Evolutionary conservation across 2,888 invertebrate genomes (phyloP), one percentile per base, ranked within the genome.

Genomic region (Agonopterix heracliana): DNA sequence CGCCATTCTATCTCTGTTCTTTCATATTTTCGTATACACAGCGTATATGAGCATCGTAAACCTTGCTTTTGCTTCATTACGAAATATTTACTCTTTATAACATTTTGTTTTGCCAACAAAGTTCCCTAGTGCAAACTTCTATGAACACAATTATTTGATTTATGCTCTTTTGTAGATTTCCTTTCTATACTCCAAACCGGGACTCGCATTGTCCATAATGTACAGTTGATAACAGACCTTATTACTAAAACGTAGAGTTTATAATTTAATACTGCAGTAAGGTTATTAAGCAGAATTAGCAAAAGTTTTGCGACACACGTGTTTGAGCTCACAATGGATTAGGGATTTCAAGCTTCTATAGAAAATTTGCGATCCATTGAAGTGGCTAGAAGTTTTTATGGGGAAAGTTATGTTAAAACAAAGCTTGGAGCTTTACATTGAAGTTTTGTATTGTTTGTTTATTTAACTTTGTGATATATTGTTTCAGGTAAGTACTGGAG

Each of bases 401-500:
- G 9, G 3, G 11, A 14, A 42, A 42, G 13, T 44, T 44, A 41
- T 11, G 41, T 12, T 14, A 47, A 47, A 34, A 47, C 43, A 44
- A 46, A 47, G 41, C 41, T 12, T 9, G 13, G 10, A 40, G 34
- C n/a, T 42, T 47, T 26, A 38, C 17, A 11, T 13, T 13, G 42
- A 9, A n/a, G 17, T 44, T 44, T 44, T 34, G 14, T 11, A 61
- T 61, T 63, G 58, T 60, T 51, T 43, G 53, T 58, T 57, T 50
- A 65, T 59, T 65, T 59, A 68, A 60, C 54, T 54, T 53, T 52
- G 34, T 50, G 54, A 71, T 61, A 68, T 73, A 70, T 79, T 80
- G 74, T 85, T 84, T 69, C 80, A 85, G 85, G 85, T 85, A 78
- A 82, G 84, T 82, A 63, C 55, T 50, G 44, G 26, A 1, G 10